phyloP scores from a whole-genome alignment of 2,113 vertebrate genomes.

The Xiphias gladius region DNA sequence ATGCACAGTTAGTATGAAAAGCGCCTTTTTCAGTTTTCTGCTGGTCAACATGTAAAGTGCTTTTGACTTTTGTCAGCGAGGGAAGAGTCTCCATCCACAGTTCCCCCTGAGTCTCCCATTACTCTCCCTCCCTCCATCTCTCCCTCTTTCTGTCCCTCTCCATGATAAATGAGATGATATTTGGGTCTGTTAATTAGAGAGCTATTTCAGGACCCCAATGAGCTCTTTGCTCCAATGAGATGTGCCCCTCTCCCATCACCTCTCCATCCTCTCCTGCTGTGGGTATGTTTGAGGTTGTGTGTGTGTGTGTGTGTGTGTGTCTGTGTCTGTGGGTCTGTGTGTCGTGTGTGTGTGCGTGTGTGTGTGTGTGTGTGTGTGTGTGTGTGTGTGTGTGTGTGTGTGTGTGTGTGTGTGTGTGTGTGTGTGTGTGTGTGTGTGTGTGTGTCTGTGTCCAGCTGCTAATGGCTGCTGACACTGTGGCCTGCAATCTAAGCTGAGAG shows the following conservation, averaged over 20 bases:
- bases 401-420: slow-evolving; percentile 3
- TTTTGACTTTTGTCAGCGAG: slow-evolving; percentile 1
- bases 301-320: slow-evolving; percentile 13
- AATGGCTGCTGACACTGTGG: slow-evolving; percentile 60
- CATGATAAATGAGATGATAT: slow-evolving; percentile 79
- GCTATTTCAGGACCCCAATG: slow-evolving; percentile 77
- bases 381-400: background rate
- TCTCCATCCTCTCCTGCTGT: slow-evolving; percentile 50
- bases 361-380: slow-evolving; percentile 21
- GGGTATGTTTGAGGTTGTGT: background rate
- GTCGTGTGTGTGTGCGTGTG: background rate
- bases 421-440: background rate
- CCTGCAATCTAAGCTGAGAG: slow-evolving; percentile 40
- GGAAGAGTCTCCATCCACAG: slow-evolving; percentile 19
- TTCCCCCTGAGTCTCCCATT: slow-evolving; percentile 24
- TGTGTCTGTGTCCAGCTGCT: slow-evolving; percentile 44
- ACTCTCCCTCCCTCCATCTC: slow-evolving; percentile 37
- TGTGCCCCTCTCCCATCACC: slow-evolving; percentile 66
- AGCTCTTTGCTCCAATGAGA: slow-evolving; percentile 66
- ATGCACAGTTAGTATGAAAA: background rate
- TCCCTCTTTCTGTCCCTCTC: slow-evolving; percentile 46
- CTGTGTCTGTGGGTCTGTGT: slow-evolving; percentile 9
- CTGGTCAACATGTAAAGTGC: slow-evolving; percentile 2
- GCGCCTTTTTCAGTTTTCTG: background rate
- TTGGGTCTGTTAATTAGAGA: slow-evolving; percentile 82